Evolutionary conservation across 2,113 vertebrate species (phyloP).

Genomic region (Verasper variegatus): DNA sequence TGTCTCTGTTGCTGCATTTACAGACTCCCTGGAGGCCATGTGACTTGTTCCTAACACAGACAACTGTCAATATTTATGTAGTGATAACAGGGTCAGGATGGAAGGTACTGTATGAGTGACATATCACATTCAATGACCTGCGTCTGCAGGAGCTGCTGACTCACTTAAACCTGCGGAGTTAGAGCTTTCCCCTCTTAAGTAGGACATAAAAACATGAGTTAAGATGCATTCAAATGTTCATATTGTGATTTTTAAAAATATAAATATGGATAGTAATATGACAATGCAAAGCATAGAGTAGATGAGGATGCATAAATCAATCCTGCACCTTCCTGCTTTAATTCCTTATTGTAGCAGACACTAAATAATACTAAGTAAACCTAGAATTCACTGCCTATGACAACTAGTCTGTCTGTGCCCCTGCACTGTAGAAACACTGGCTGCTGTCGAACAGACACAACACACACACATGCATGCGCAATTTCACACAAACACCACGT

Average conservation of each 20-base stretch:
- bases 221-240: not conserved
- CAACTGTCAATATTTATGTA: conserved; percentile 26
- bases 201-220: not conserved
- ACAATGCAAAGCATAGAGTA: too few relatives aligned
- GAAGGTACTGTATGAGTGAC: not conserved
- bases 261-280: too few relatives aligned
- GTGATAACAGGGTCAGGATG: conserved; percentile 1
- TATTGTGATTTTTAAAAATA: too few relatives aligned
- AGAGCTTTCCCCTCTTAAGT: not conserved
- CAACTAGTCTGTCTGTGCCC: not conserved
- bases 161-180: not conserved
- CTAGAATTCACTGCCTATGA: not conserved
- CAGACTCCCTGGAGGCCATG: not conserved
- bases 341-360: not conserved
- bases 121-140: not conserved
- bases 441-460: conserved; percentile 45
- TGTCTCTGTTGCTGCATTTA: not conserved
- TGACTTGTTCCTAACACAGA: conserved; percentile 13
- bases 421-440: conserved; percentile 28
- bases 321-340: not conserved
- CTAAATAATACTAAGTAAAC: not conserved
- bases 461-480: conserved; percentile 60
- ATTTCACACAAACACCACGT: conserved; percentile 52
- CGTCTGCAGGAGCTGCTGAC: not conserved
- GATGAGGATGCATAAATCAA: too few relatives aligned